Conservation (phyloP, 2,888 invertebrate genomes). For the Drosophila siamana region DNA sequence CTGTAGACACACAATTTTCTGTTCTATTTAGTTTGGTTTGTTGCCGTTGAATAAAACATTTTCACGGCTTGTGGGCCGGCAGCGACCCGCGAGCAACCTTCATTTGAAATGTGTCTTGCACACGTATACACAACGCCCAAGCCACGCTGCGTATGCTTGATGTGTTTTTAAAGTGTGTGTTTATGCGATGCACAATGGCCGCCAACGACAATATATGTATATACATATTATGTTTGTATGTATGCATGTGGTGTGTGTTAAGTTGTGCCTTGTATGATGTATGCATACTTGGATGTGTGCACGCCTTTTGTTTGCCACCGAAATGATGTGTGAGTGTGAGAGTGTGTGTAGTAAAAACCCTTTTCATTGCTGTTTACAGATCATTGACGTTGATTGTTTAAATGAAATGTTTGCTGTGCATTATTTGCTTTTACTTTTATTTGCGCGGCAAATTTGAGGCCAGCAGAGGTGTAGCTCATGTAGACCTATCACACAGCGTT, state of each 20-base stretch:
- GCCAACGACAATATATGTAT: slow-evolving; percentile 40
- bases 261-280: slow-evolving; percentile 48
- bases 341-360: slow-evolving; percentile 65
- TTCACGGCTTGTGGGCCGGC: slow-evolving; percentile 77
- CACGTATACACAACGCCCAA: slow-evolving; percentile 51
- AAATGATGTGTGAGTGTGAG: slow-evolving; percentile 33
- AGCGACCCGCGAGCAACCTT: slow-evolving; percentile 76
- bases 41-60: slow-evolving; percentile 82
- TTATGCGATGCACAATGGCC: slow-evolving; percentile 75
- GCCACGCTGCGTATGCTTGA: slow-evolving; percentile 73
- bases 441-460: slow-evolving; percentile 57
- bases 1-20: slow-evolving; percentile 73
- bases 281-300: slow-evolving; percentile 65
- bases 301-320: slow-evolving; percentile 67
- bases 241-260: slow-evolving; percentile 26
- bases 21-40: slow-evolving; percentile 82
- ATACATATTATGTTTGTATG: slow-evolving; percentile 25
- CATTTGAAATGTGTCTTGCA: slow-evolving; percentile 72
- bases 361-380: slow-evolving; percentile 80
- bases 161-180: slow-evolving; percentile 82
- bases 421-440: slow-evolving; percentile 75
- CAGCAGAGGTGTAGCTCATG: slow-evolving; percentile 19
- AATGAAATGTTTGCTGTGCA: slow-evolving; percentile 81
- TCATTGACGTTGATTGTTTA: slow-evolving; percentile 82
- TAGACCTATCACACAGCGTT: slow-evolving; percentile 46